Percentiles rank a stretch among this genome's conserved stretches.
Conservation (phyloP, 1,140 invertebrate genomes). For the Acromyrmex heyeri region DNA sequence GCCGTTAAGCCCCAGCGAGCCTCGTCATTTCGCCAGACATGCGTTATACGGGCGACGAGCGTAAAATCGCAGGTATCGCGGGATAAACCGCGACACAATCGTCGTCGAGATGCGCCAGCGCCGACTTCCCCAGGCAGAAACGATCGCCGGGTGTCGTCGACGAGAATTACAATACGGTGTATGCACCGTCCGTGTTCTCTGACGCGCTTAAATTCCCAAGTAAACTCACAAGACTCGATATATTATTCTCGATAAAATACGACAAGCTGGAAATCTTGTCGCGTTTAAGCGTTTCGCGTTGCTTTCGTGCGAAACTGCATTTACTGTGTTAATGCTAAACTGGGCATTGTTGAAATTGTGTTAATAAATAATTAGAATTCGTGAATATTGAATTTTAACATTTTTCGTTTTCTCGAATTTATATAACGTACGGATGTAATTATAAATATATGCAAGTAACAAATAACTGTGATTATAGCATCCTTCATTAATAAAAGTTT, state of each 20-base stretch:
- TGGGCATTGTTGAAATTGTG: background rate
- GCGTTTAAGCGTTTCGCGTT: background rate
- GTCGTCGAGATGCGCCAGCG: slow-evolving; percentile 5
- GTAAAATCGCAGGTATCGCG: slow-evolving; percentile 28
- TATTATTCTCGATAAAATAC: slow-evolving; percentile 29
- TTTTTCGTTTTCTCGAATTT: slow-evolving; percentile 1
- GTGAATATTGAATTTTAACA: background rate
- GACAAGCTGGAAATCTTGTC: slow-evolving; percentile 21
- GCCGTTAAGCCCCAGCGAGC: slow-evolving; percentile 21
- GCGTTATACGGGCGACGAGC: background rate
- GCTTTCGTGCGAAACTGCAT: slow-evolving; percentile 10
- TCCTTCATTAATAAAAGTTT: background rate
- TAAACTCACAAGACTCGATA: background rate
- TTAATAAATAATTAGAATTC: slow-evolving; percentile 1
- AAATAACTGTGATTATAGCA: background rate
- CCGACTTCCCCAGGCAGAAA: background rate
- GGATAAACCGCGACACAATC: background rate
- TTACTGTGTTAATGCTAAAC: background rate
- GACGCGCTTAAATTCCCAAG: slow-evolving; percentile 25
- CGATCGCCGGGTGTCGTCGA: slow-evolving; percentile 4
- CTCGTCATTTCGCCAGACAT: slow-evolving; percentile 12
- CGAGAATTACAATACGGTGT: slow-evolving; percentile 14
- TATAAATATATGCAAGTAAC: background rate
- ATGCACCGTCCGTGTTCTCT: background rate
- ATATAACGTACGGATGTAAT: background rate